Base-by-base conservation (phyloP, 1,140 invertebrate genomes). In the Drusus annulatus region DNA sequence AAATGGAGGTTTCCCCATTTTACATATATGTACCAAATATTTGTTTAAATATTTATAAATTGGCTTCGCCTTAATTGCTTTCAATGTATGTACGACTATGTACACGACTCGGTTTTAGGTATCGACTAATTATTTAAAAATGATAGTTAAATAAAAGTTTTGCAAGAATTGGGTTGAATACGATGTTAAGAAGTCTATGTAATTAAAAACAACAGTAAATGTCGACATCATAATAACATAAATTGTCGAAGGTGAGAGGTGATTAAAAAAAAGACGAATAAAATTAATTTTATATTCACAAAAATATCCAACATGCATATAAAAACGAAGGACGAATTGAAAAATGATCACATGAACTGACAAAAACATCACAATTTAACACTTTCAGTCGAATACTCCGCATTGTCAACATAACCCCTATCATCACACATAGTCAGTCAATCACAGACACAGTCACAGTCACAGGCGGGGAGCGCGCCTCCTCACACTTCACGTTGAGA, bases 321-420 rank as follows among this genome's bases (percentile, higher is more conserved):
- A 52, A 51, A 23, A 52, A 52, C 45, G 50, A 51, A 17, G 65
- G 17, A 51, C 45, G 65, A 71, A 51, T 23, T 25, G 21, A 60
- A 60, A 60, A 60, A 56, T 23, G 23, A 60, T 23, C 58, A 23
- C 23, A 60, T 60, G 19, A 23, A 60, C 19, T 60, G 58, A 23
- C 36, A 45, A 45, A 45, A 45, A 60, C 58, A 71, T 71, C 68
- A 71, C 68, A 71, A 71, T 71, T 51, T 31, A 25, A 71, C n/a
- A 71, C 68, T 71, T 71, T 71, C 68, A 71, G 68, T 71, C 68
- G 68, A 71, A 51, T 50, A 54, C 68, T 71, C 68, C 68, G 8
- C 19, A 51, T 36, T n/a, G 63, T 68, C 63, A 56, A 17, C 19
- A 19, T 19, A 17, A 60, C 17, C 23, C 19, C 3, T 23, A 21